These are phyloP conservation scores for Cynopterus sphinx DNA, from an alignment of 2,797 vertebrate species.

Conservation along the genomic window DNA sequence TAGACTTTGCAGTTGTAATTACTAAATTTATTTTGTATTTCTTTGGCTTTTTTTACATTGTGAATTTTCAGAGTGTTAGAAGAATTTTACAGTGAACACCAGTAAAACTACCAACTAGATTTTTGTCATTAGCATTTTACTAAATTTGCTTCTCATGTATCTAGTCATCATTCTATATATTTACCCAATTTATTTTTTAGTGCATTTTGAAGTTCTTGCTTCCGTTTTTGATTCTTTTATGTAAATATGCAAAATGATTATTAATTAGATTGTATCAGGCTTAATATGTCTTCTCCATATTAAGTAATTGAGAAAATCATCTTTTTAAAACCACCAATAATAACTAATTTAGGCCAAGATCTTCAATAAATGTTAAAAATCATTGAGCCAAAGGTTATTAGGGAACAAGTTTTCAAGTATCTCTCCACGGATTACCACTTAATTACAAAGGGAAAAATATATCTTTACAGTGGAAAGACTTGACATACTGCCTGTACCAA, in stretches of 20 bases:
- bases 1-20: background rate
- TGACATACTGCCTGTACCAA: background rate
- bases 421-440: background rate
- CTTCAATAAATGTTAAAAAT: background rate
- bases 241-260: background rate
- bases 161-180: background rate
- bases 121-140: background rate
- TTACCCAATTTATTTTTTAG: background rate
- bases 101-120: background rate
- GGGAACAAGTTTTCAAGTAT: background rate
- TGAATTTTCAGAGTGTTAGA: background rate
- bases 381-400: background rate
- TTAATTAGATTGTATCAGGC: background rate
- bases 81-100: background rate
- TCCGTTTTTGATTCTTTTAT: background rate
- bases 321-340: background rate
- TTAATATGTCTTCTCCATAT: slow-evolving; percentile 6
- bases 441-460: background rate
- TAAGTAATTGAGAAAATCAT: slow-evolving; percentile 26
- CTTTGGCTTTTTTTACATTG: background rate
- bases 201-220: background rate
- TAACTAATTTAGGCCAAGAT: background rate
- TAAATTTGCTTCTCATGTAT: background rate
- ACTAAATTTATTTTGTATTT: slow-evolving; percentile 16
- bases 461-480: background rate